Percentiles rank a stretch among this genome's conserved stretches.
Conservation (phyloP, 2,113 vertebrate genomes). For the Poeciliopsis turrubarensis region DNA sequence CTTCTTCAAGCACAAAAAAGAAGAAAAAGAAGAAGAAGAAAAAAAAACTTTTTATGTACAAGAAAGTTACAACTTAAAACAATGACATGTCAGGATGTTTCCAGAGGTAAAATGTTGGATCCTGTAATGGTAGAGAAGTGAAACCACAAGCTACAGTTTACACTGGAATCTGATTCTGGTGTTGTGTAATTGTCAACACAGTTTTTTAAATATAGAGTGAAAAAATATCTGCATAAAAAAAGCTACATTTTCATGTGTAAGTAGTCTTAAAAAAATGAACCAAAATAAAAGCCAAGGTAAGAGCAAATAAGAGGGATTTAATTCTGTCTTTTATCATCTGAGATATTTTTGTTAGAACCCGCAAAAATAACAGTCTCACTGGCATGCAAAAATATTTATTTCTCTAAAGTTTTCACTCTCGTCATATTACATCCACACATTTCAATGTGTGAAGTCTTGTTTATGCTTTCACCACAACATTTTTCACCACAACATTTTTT, state of each 20-base stretch:
- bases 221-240: background rate
- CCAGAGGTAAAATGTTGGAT: conserved; percentile 10
- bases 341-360: background rate
- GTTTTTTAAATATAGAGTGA: background rate
- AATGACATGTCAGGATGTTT: conserved; percentile 13
- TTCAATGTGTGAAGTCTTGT: no score
- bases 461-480: no score
- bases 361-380: background rate
- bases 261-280: background rate
- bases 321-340: no score
- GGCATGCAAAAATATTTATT: background rate
- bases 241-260: background rate
- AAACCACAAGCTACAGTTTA: background rate
- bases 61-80: conserved; percentile 22
- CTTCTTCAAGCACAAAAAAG: background rate
- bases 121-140: background rate
- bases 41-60: background rate
- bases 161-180: background rate
- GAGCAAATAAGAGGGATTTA: background rate
- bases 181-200: background rate
- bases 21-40: background rate
- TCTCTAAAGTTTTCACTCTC: no score
- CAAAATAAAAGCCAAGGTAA: background rate
- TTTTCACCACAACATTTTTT: no score
- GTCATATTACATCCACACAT: no score